Evolutionary conservation across 2,888 invertebrate genomes (phyloP).

Genomic region (Eudemis profundana): DNA sequence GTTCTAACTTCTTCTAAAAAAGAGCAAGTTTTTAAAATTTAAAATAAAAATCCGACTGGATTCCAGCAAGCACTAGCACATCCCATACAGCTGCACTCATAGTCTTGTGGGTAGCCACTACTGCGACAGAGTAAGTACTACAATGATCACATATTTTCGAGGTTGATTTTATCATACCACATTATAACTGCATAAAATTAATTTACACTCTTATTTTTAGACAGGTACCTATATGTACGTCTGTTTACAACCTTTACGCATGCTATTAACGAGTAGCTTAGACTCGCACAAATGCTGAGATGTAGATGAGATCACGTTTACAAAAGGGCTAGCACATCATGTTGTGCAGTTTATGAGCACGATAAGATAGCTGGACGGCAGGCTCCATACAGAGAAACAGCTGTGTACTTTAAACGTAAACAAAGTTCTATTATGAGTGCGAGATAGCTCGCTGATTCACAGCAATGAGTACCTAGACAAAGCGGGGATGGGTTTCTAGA

Average conservation of each 20-base stretch:
- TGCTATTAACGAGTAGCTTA: neutral
- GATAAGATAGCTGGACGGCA: constrained; percentile 39
- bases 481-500: neutral
- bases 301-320: constrained; percentile 39
- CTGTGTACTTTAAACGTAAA: constrained; percentile 42
- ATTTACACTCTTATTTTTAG: too few species aligned
- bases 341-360: constrained; percentile 25
- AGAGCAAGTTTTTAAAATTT: too few species aligned
- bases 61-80: too few species aligned
- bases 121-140: too few species aligned
- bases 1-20: too few species aligned
- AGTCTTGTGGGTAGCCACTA: too few species aligned
- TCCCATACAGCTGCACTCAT: too few species aligned
- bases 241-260: neutral
- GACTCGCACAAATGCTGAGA: constrained; percentile 5
- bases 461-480: neutral
- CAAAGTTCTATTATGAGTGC: constrained; percentile 15
- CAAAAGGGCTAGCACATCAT: constrained; percentile 35
- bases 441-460: constrained; percentile 29
- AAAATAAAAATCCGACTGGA: too few species aligned
- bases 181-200: too few species aligned
- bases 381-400: constrained; percentile 31
- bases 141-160: too few species aligned
- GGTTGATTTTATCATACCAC: too few species aligned
- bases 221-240: too few species aligned